These are phyloP conservation scores for Coregonus suidteri DNA, from an alignment of 2,797 vertebrate genomes.

Conservation along the genomic window DNA sequence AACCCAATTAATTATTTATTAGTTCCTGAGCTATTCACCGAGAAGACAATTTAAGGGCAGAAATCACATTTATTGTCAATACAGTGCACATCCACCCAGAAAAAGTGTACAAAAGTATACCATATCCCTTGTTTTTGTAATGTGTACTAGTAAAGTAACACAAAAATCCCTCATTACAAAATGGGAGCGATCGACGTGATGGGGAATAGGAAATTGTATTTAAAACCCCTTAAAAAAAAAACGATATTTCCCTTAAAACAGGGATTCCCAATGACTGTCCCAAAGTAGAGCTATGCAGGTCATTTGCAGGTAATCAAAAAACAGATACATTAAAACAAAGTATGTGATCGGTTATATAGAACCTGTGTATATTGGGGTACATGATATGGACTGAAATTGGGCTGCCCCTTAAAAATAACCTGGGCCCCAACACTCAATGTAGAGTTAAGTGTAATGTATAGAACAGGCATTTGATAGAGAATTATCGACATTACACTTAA, in stretches of 20 bases:
- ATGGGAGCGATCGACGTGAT: slow-evolving; percentile 36
- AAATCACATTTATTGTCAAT: slow-evolving; percentile 72
- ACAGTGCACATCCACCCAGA: slow-evolving; percentile 61
- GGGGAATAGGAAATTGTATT: neutral
- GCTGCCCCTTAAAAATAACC: slow-evolving; percentile 18
- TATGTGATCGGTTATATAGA: slow-evolving; percentile 11
- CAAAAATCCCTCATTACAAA: slow-evolving; percentile 42
- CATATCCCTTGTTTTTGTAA: slow-evolving; percentile 59
- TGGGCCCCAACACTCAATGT: slow-evolving; percentile 5
- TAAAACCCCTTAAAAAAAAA: neutral
- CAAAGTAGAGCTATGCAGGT: slow-evolving; percentile 52
- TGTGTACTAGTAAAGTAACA: slow-evolving; percentile 60
- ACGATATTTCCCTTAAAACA: slow-evolving; percentile 34
- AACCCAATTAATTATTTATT: neutral
- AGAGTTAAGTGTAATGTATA: slow-evolving; percentile 1
- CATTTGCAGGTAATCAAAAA: slow-evolving; percentile 1
- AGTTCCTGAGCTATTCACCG: neutral
- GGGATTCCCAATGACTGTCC: slow-evolving; percentile 17
- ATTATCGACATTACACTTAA: neutral
- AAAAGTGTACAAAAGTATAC: slow-evolving; percentile 62
- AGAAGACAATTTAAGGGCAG: slow-evolving; percentile 9
- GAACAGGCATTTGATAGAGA: neutral
- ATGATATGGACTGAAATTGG: slow-evolving; percentile 28
- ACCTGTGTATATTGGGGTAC: slow-evolving; percentile 5
- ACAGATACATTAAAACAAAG: slow-evolving; percentile 3